A percentile compares a stretch with the other conserved stretches of the same genome.
Conservation (phyloP, 2,113 vertebrate species). For the Suricata suricatta region DNA sequence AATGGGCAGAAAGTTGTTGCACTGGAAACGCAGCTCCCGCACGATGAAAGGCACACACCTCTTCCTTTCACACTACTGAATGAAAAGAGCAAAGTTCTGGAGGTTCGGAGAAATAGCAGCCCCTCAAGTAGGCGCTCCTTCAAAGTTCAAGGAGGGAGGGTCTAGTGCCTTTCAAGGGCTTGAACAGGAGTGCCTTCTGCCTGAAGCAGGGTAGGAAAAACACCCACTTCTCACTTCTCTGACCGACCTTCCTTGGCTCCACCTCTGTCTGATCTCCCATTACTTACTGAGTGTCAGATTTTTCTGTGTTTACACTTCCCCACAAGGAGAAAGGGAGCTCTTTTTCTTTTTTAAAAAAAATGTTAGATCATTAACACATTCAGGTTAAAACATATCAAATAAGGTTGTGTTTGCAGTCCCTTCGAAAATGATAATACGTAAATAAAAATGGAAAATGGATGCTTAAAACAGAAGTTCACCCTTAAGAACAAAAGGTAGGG, state of each 20-base stretch:
- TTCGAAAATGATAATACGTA: not conserved
- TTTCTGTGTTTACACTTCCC: not conserved
- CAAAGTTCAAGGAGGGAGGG: not conserved
- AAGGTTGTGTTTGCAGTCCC: not conserved
- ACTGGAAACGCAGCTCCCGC: too few relatives aligned
- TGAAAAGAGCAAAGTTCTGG: not conserved
- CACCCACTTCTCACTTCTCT: not conserved
- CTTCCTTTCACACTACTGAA: not conserved
- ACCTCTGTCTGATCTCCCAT: not conserved
- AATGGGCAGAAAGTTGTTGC: not conserved
- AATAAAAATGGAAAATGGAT: not conserved
- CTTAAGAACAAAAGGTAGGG: not conserved
- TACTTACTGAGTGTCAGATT: not conserved
- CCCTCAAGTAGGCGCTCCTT: too few relatives aligned
- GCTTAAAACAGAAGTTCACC: not conserved
- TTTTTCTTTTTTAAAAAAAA: not conserved
- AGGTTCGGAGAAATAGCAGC: not conserved
- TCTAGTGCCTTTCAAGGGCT: not conserved
- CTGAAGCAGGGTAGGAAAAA: accelerated
- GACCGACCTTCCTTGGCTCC: not conserved
- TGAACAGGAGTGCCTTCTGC: accelerated
- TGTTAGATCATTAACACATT: not conserved
- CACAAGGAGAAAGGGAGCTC: not conserved
- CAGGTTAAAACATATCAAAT: slow-evolving; percentile 11
- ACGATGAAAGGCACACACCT: accelerated